These are phyloP conservation scores for Tetrapedia diversipes DNA, from an alignment of 2,888 invertebrate genomes.

Conservation along the genomic window DNA sequence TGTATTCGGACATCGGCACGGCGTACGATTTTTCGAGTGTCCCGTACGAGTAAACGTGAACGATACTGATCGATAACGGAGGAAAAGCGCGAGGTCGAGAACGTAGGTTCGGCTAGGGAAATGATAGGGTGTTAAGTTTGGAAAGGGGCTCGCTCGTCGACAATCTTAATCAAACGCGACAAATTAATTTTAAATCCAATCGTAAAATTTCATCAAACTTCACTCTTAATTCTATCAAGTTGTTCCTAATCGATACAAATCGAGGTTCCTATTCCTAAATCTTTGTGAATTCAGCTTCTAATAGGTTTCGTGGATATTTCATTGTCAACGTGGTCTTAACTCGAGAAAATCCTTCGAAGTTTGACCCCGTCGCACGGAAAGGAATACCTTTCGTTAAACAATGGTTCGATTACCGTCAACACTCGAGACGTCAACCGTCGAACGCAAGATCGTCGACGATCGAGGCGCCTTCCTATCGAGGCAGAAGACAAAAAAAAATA, in stretches of 20 bases:
- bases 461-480: slow-evolving; percentile 33
- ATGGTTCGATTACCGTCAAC: slow-evolving; percentile 17
- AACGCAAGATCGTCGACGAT: slow-evolving; percentile 28
- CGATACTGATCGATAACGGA: background rate
- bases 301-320: background rate
- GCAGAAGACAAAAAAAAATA: background rate
- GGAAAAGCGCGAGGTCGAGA: background rate
- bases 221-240: too few relatives aligned
- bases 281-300: background rate
- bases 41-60: slow-evolving; percentile 27
- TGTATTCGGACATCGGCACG: slow-evolving; percentile 49
- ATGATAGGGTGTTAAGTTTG: background rate
- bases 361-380: background rate
- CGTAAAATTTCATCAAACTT: too few relatives aligned
- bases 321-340: slow-evolving; percentile 7
- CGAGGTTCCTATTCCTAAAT: too few relatives aligned
- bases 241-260: too few relatives aligned
- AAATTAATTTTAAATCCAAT: too few relatives aligned
- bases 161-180: background rate
- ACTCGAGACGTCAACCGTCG: slow-evolving; percentile 21
- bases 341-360: background rate
- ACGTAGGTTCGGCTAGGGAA: slow-evolving; percentile 4
- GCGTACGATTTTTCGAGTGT: slow-evolving; percentile 68
- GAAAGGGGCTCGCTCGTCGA: slow-evolving; percentile 26
- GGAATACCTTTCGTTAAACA: background rate